Evolutionary conservation across 2,888 invertebrate genomes (phyloP).

Genomic region (Lordiphosa fenestrarum): DNA sequence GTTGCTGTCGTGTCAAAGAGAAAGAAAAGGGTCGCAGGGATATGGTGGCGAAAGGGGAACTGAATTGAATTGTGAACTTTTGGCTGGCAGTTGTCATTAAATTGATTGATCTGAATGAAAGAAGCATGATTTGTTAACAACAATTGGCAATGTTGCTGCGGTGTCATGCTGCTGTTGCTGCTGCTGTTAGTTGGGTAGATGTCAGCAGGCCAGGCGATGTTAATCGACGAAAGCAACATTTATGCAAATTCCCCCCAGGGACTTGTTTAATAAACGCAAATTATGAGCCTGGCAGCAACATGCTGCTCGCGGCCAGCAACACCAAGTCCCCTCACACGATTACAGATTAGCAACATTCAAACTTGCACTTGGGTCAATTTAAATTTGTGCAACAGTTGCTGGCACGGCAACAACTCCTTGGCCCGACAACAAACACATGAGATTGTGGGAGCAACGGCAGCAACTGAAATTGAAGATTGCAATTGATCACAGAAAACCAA

Average conservation of each 20-base stretch:
- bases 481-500: constrained; percentile 57
- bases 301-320: constrained; percentile 45
- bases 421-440: constrained; percentile 43
- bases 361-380: constrained; percentile 76
- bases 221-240: constrained; percentile 53
- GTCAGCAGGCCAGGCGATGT: constrained; percentile 41
- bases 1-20: constrained; percentile 54
- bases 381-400: constrained; percentile 72
- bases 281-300: constrained; percentile 59
- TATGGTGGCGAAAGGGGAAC: constrained; percentile 1
- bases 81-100: constrained; percentile 36
- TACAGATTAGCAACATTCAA: constrained; percentile 67
- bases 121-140: constrained; percentile 66
- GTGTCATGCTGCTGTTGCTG: constrained; percentile 25
- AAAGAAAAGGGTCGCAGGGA: constrained; percentile 17
- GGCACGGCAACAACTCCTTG: constrained; percentile 39
- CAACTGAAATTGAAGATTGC: constrained; percentile 56
- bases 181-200: constrained; percentile 8
- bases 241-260: constrained; percentile 56
- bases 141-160: constrained; percentile 31
- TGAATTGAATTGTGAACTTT: constrained; percentile 63
- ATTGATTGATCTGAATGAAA: constrained; percentile 63
- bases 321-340: constrained; percentile 35
- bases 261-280: constrained; percentile 72
- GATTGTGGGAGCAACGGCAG: constrained; percentile 64